These are phyloP conservation scores for Quadroppia sp. DNA, from an alignment of 2,888 invertebrate species.

Conservation along the genomic window DNA sequence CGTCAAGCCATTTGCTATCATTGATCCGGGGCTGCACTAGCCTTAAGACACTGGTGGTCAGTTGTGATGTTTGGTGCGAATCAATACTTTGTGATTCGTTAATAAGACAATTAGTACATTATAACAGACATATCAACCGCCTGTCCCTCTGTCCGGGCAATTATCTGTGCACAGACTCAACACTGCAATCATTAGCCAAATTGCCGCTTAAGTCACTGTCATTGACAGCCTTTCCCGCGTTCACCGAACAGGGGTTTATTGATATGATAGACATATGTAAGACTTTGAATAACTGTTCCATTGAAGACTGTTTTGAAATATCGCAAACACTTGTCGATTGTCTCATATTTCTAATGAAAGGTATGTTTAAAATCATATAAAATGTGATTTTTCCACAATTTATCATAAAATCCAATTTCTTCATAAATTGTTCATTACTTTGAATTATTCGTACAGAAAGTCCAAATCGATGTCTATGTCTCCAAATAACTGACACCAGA, in stretches of 20 bases:
- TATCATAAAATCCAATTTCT: not conserved
- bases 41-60: slow-evolving; percentile 24
- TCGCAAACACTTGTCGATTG: not conserved
- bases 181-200: slow-evolving; percentile 22
- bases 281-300: not conserved
- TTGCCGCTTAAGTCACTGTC: slow-evolving; percentile 1
- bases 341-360: not conserved
- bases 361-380: not conserved
- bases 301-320: slow-evolving; percentile 41
- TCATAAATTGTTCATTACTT: not conserved
- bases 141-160: slow-evolving; percentile 37
- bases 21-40: slow-evolving; percentile 15
- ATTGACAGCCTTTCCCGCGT: slow-evolving; percentile 20
- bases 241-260: slow-evolving; percentile 32
- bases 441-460: slow-evolving; percentile 15
- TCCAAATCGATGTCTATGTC: not conserved
- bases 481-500: not conserved
- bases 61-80: slow-evolving; percentile 40
- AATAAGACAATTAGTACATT: not conserved
- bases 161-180: not conserved
- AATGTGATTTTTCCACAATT: too few relatives aligned
- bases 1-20: not conserved
- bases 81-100: slow-evolving; percentile 18
- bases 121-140: not conserved
- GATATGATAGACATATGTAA: not conserved